These are phyloP conservation scores for Xestia sexstrigata DNA, from an alignment of 2,888 invertebrate species.

Conservation along the genomic window DNA sequence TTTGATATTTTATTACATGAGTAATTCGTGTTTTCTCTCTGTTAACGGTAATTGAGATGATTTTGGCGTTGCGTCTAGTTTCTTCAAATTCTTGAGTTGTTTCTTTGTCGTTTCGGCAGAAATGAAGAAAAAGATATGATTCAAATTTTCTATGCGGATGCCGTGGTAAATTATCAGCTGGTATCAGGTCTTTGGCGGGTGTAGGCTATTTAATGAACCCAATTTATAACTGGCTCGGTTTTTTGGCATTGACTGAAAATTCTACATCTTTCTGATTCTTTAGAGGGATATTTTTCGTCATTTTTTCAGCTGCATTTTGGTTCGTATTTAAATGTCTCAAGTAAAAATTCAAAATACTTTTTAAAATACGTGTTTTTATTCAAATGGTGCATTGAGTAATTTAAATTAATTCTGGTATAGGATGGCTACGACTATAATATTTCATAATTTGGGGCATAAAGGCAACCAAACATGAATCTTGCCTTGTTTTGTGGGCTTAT, in stretches of 20 bases:
- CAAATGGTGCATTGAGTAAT: neutral
- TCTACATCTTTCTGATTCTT: neutral
- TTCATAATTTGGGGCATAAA: neutral
- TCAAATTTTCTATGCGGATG: neutral
- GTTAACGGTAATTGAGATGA: neutral
- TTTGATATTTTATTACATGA: neutral
- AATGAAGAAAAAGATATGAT: neutral
- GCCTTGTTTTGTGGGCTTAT: neutral
- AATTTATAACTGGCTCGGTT: neutral
- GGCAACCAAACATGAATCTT: neutral
- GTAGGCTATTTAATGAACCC: neutral
- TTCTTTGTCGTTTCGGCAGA: neutral
- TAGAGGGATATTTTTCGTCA: neutral
- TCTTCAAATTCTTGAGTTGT: neutral
- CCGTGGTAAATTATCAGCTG: neutral
- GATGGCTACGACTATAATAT: neutral
- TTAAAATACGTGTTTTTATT: neutral
- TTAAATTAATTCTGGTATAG: neutral
- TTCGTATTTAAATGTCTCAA: neutral
- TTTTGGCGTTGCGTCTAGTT: neutral
- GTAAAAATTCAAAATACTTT: neutral
- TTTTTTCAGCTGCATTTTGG: neutral
- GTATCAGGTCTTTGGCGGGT: neutral
- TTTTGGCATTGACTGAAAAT: neutral
- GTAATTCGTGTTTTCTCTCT: neutral